Percentiles rank a stretch among this genome's conserved stretches.
Evolutionary conservation across 1,140 invertebrate species (phyloP).

Genomic region (Notospermus geniculatus): DNA sequence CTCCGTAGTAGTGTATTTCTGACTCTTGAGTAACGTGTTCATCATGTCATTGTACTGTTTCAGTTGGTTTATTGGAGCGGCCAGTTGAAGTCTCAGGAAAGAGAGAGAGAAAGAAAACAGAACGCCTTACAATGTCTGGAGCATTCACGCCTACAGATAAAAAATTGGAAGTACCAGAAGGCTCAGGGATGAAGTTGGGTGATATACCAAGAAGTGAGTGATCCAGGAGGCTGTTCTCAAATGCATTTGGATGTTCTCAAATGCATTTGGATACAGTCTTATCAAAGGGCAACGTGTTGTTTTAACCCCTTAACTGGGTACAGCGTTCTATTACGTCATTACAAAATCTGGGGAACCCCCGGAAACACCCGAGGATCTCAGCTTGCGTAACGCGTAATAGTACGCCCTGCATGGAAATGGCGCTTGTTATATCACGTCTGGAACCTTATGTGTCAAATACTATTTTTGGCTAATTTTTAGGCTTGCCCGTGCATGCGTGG

Average conservation of each 20-base stretch:
- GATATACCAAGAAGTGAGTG: conserved; percentile 49
- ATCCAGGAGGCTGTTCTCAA: conserved; percentile 48
- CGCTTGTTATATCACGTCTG: background rate
- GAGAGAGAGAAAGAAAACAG: conserved; percentile 52
- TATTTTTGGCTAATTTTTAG: too few relatives aligned
- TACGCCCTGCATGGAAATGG: background rate
- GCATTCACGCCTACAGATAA: conserved; percentile 33
- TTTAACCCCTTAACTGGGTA: background rate
- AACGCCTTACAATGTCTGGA: conserved; percentile 44
- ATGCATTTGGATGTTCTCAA: conserved; percentile 46
- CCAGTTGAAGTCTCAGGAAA: conserved; percentile 49
- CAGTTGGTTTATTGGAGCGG: conserved; percentile 49
- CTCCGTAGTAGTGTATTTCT: background rate
- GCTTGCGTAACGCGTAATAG: too few relatives aligned
- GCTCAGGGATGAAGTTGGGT: conserved; percentile 50
- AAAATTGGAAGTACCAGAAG: conserved; percentile 48
- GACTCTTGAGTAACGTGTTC: background rate
- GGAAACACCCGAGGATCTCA: too few relatives aligned
- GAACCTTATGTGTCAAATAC: too few relatives aligned
- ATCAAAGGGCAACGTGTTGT: background rate
- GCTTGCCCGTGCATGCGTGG: too few relatives aligned
- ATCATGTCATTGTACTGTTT: conserved; percentile 13
- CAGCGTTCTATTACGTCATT: too few relatives aligned
- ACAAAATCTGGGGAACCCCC: too few relatives aligned
- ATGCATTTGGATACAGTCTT: too few relatives aligned